A percentile compares a stretch with the other conserved stretches of the same genome.
Evolutionary conservation across 2,888 invertebrate species (phyloP).

Genomic region (Melinaea marsaeus): DNA sequence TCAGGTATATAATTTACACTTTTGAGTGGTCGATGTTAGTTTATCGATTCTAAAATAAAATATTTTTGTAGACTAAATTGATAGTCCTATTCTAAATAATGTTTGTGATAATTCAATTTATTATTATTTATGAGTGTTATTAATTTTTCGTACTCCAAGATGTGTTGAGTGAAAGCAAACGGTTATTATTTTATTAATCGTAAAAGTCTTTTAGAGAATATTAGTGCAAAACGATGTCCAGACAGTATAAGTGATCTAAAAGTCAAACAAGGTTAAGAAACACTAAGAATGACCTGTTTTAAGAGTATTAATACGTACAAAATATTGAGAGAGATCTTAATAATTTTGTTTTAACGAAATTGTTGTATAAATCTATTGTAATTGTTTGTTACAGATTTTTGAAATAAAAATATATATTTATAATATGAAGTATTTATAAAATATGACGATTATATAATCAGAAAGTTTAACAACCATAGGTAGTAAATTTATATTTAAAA

Average conservation of each 20-base stretch:
- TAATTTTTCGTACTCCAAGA: background rate
- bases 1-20: constrained; percentile 61
- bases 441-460: too few relatives aligned
- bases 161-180: background rate
- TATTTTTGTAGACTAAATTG: background rate
- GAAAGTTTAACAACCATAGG: too few relatives aligned
- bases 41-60: constrained; percentile 48
- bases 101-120: background rate
- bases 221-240: constrained; percentile 6
- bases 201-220: background rate
- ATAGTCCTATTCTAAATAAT: background rate
- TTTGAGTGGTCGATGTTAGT: constrained; percentile 55
- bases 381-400: too few relatives aligned
- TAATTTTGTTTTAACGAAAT: too few relatives aligned
- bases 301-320: too few relatives aligned
- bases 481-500: too few relatives aligned
- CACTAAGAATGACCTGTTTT: too few relatives aligned
- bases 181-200: constrained; percentile 2
- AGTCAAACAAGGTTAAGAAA: constrained; percentile 1
- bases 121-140: background rate
- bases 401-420: too few relatives aligned
- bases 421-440: too few relatives aligned
- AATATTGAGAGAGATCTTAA: too few relatives aligned
- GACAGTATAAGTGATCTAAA: constrained; percentile 2
- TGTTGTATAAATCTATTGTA: too few relatives aligned